Conservation (phyloP, 2,888 invertebrate species). For the Parelbella ahira region DNA sequence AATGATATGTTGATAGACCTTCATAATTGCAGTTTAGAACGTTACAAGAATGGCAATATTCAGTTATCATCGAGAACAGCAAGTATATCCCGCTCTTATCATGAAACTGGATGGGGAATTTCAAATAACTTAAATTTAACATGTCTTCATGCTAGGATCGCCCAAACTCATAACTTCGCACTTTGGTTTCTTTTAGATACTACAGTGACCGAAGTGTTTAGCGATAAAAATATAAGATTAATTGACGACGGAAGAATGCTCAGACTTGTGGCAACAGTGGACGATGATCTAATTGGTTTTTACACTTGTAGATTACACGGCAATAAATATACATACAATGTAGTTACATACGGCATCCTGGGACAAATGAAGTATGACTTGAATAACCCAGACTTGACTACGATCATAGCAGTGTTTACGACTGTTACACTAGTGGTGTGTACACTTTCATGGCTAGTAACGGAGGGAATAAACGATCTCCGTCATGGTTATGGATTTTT, state of each 20-base stretch:
- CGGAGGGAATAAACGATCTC: constrained; percentile 62
- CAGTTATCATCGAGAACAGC: constrained; percentile 64
- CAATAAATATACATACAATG: constrained; percentile 51
- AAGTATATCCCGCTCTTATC: constrained; percentile 64
- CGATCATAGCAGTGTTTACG: constrained; percentile 53
- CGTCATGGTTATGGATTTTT: constrained; percentile 66
- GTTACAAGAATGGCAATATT: constrained; percentile 46
- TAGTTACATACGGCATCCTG: constrained; percentile 66
- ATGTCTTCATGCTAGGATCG: constrained; percentile 55
- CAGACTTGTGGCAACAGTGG: constrained; percentile 49
- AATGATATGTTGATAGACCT: constrained; percentile 53
- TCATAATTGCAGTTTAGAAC: constrained; percentile 49
- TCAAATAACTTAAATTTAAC: constrained; percentile 62
- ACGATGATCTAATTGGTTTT: constrained; percentile 59
- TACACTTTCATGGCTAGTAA: constrained; percentile 55
- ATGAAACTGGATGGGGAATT: constrained; percentile 62
- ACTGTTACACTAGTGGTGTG: constrained; percentile 52
- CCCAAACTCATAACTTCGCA: constrained; percentile 35
- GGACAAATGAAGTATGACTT: constrained; percentile 53
- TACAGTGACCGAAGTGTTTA: constrained; percentile 36
- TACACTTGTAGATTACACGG: constrained; percentile 63
- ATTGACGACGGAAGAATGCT: constrained; percentile 59
- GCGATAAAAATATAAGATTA: constrained; percentile 44
- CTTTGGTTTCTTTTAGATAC: constrained; percentile 62
- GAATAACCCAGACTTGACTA: constrained; percentile 51